Evolutionary conservation across 2,888 invertebrate species (phyloP).

Genomic region (Dryadula phaetusa): DNA sequence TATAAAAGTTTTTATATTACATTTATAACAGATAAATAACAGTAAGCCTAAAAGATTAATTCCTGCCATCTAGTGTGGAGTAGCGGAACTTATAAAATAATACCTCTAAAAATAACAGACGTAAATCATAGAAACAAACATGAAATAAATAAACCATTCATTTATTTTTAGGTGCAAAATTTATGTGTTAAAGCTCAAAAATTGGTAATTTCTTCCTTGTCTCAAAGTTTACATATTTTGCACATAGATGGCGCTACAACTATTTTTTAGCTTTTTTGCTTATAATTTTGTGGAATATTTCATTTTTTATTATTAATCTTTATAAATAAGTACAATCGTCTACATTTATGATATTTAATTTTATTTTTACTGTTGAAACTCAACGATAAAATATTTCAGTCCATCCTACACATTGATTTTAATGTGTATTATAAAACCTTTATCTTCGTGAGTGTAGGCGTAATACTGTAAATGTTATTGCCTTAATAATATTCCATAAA

Average conservation of each 20-base stretch:
- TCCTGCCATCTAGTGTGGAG: slow-evolving; percentile 71
- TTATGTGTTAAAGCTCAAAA: background rate
- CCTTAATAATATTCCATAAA: slow-evolving; percentile 9
- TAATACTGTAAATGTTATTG: slow-evolving; percentile 18
- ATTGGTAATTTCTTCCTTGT: background rate
- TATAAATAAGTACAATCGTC: background rate
- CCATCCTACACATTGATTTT: slow-evolving; percentile 19
- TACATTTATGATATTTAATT: background rate
- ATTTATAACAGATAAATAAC: background rate
- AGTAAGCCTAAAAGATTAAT: background rate
- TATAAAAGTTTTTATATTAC: too few relatives aligned
- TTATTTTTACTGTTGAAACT: background rate
- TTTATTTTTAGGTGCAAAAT: background rate
- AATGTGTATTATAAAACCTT: slow-evolving; percentile 13
- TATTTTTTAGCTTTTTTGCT: background rate
- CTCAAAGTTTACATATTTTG: background rate
- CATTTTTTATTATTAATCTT: background rate
- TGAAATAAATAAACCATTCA: background rate
- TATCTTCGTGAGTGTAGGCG: background rate
- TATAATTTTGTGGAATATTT: background rate
- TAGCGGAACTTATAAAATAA: slow-evolving; percentile 56
- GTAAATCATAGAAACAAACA: background rate
- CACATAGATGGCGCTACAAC: slow-evolving; percentile 37
- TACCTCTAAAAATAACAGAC: background rate
- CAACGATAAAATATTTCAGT: background rate